Base-by-base conservation (phyloP, 2,113 vertebrate genomes). In the Ictalurus punctatus region DNA sequence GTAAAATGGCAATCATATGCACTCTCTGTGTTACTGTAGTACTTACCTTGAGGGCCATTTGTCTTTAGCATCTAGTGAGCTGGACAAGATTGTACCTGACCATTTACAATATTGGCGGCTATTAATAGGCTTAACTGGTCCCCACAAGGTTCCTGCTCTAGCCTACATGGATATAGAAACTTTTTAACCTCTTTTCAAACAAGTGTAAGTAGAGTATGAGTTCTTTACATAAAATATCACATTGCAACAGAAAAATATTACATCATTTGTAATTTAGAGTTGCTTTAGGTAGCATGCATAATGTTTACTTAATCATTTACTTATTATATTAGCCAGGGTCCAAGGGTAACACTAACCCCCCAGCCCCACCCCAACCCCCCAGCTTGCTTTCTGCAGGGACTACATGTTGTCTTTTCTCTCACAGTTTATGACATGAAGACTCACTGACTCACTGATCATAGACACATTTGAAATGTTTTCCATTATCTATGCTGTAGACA, bases 171-270 rank as follows among this genome's bases (percentile, higher is more conserved):
- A 52, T 56, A 30, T 37, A 73, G 30, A 82, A 90, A 74, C 65
- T 73, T 83, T 88, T 65, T 40, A 90, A 54, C 89, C 69, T 85
- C 52, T 86, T 90, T 79, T 40, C 19, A 58, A 83, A 86, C 76
- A 84, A 76, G 17, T 85, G n/a, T 81, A 88, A 83, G 78, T 86
- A 86, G 76, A 90, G 34, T 76, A 90, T 67, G 30, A 9, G 4
- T 40, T 34, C 65, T 27, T 30, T 56, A 87, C 16, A 27, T 58
- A 59, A 14, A 71, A 30, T 44, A 40, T 54, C 48, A 54, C 10
- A 56, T 37, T 37, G 12, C 1, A 63, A 9, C 40, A 37, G 27
- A 54, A 82, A 58, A 82, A 30, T 58, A n/a, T 3, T 37, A 59
- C 19, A 37, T 30, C 16, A 34, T 27, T 86, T 21, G 16, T 58